Evolutionary conservation across 2,888 invertebrate genomes (phyloP).

Genomic region (Eristalinus aeneus): DNA sequence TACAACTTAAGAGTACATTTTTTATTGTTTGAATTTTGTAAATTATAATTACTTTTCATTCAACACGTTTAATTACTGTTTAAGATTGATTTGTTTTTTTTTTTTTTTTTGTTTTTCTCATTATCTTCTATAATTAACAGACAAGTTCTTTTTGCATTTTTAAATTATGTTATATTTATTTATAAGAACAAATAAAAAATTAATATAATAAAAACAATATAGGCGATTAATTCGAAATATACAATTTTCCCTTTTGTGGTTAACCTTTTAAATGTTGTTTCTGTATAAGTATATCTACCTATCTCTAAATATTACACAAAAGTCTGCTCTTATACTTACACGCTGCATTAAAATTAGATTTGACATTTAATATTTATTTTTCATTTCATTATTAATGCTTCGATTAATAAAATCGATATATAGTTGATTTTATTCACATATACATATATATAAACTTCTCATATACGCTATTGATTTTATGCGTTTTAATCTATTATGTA

Average conservation of each 20-base stretch:
- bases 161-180: conserved; percentile 55
- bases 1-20: conserved; percentile 69
- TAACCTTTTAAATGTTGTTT: conserved; percentile 49
- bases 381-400: conserved; percentile 36
- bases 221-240: conserved; percentile 63
- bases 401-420: conserved; percentile 57
- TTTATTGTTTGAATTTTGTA: conserved; percentile 65
- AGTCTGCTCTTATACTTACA: conserved; percentile 59
- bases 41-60: conserved; percentile 61
- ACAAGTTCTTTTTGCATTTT: conserved; percentile 55
- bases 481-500: conserved; percentile 63
- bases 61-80: conserved; percentile 62
- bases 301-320: conserved; percentile 66
- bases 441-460: conserved; percentile 29
- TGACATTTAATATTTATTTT: conserved; percentile 53
- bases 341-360: conserved; percentile 44
- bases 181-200: conserved; percentile 61
- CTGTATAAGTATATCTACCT: conserved; percentile 56
- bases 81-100: conserved; percentile 67
- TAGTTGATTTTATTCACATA: conserved; percentile 50
- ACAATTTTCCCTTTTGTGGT: conserved; percentile 52
- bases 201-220: conserved; percentile 69
- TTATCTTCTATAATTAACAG: conserved; percentile 68
- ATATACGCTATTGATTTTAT: conserved; percentile 42
- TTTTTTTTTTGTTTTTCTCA: conserved; percentile 22